Evolutionary conservation across 2,113 vertebrate species (phyloP), one percentile per base, ranked within the genome.

Genomic region (Engystomops pustulosus): DNA sequence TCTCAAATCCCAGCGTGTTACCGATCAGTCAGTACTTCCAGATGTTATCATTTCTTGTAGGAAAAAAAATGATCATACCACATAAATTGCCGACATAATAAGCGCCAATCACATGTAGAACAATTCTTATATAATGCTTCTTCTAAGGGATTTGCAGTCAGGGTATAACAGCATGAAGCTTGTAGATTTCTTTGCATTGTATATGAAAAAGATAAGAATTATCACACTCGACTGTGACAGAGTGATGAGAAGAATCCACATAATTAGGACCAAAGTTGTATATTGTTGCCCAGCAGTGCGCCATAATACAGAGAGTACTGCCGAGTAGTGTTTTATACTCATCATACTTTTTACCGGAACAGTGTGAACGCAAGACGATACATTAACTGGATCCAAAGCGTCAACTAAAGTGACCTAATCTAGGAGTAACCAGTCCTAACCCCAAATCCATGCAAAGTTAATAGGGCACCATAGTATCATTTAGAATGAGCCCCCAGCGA

Each of bases 51-150:
- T 20, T 25, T 71, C 68, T 25, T 71, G 20, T n/a, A n/a, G n/a
- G 34, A 44, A 1, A 45, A 18, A 15, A 18, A 27, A 44, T 6
- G 15, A 25, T 25, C 41, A 30, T 74, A 49, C 41, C 23, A 9
- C n/a, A 0, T 7, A 5, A 74, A 47, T 18, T 27, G 10, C 25
- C 10, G 44, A 74, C 44, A 74, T 47, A 74, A 49, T 74, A 74
- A 47, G n/a, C 23, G 17, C 12, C 44, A 30, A 74, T 72, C 11
- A 45, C 41, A 44, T 27, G 20, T n/a, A 18, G 72, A 34, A 20
- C 47, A 77, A 36, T 1, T 36, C 49, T 55, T 77, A 38, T 20
- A 55, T 77, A 55, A 55, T 77, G 51, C 38, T 55, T 77, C 32
- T 30, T 55, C 32, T 55, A 20, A 36, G 72, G 47, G 20, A 77